Conservation (phyloP, 2,113 vertebrate species). For the Pituophis catenifer region DNA sequence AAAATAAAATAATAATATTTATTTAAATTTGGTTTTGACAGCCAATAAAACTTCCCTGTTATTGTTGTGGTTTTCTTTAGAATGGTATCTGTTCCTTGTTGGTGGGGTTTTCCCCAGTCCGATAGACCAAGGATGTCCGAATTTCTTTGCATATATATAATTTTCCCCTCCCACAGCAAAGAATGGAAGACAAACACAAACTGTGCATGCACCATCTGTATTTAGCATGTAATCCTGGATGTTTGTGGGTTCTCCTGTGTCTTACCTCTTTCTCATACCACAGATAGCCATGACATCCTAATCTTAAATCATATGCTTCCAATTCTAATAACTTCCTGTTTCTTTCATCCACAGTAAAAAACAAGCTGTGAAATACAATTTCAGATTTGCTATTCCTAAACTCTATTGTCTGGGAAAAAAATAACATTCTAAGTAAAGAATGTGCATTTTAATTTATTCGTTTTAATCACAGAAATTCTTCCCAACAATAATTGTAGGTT, state of each 20-base stretch:
- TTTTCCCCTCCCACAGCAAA: neutral
- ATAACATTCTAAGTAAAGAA: neutral
- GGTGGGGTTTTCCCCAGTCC: neutral
- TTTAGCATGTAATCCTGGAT: neutral
- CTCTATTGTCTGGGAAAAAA: neutral
- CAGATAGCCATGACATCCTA: no score
- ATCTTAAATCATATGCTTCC: neutral
- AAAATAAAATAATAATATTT: neutral
- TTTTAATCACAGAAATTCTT: neutral
- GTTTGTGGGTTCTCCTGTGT: neutral
- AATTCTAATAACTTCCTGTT: neutral
- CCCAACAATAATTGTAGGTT: neutral
- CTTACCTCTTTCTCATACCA: neutral
- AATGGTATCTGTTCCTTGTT: neutral
- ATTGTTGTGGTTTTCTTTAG: neutral
- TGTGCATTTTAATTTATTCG: neutral
- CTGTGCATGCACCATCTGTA: neutral
- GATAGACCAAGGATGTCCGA: neutral
- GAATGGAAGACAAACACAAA: neutral
- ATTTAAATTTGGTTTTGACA: neutral
- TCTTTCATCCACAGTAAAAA: neutral
- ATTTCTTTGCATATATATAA: neutral
- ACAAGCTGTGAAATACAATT: neutral
- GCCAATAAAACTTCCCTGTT: neutral
- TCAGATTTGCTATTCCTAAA: neutral